Base-by-base conservation (phyloP, 2,888 invertebrate species). In the Rutpela maculata region DNA sequence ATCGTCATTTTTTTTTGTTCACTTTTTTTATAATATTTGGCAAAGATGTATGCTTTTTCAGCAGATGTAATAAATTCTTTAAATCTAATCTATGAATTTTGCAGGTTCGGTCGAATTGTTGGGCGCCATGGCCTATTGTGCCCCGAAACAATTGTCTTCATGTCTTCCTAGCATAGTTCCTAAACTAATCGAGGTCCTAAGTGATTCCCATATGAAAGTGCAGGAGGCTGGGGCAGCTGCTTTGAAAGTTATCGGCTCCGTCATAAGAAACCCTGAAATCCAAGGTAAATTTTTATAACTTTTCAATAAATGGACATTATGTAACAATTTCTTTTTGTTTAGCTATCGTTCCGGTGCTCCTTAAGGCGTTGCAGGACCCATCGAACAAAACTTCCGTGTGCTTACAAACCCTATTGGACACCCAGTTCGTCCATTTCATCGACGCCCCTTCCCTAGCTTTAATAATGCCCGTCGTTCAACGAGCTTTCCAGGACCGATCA, bases 121-220 rank as follows among this genome's bases (percentile, higher is more conserved):
- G 31, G 99, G 99, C 11, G 97, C 98, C 12, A 99, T 99, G 99
- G 99, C 99, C 0, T 98, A 95, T 91, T 99, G 99, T 90, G 99
- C 99, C 0, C 99, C 99, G 0, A 98, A 99, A 89, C 99, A 99
- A 90, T 91, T 99, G 80, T 99, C 99, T 5, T 98, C 98, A 0
- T 99, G 99, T 89, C 92, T 99, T 84, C 99, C 99, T 1, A 97
- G 95, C 88, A 99, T 99, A 89, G 99, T 99, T 78, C 99, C 99
- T 18, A 98, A 98, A 87, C 92, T 99, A 56, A 98, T 99, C 80
- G 98, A 98, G 90, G 97, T 98, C 50, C 92, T 99, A 68, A 97
- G 98, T 79, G 99, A 99, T 91, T 99, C 99, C 0, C 99, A 99
- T 89, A 95, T 96, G 86, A 97, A 97, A 90, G 88, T 99, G 50